Evolutionary conservation across 1,140 invertebrate species (phyloP), one percentile per base, ranked within the genome.

Genomic region (Neodiprion virginianus): DNA sequence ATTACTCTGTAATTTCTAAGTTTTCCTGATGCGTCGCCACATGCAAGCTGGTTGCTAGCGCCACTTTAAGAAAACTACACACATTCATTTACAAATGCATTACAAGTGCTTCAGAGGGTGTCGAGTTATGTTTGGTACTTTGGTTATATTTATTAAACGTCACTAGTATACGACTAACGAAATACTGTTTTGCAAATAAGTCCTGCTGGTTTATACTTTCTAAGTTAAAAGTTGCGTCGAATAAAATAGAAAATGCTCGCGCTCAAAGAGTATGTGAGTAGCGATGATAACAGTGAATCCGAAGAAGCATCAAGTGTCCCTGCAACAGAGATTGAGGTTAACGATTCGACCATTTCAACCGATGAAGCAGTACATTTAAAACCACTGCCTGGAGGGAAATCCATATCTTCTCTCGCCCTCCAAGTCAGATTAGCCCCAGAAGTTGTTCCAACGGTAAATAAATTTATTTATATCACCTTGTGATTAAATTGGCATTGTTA

Each of bases 361-460:
- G 53, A 73, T 11, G 17, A 17, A 72, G 50, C 68, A 28, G 53
- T 1, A 2, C 7, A 67, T 68, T 17, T 67, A 21, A n/a, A 48
- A 61, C 0, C 72, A 14, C 8, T 66, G 8, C 11, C 75, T 69
- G 79, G 69, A 74, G 80, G 53, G 67, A 84, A 81, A 74, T 71
- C 81, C 7, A 82, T 80, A 89, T 90, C 48, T 73, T 92, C 77
- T 85, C 85, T 78, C 89, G 90, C 80, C 8, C 88, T 96, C 74
- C 89, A 92, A 77, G 88, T 97, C 78, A 95, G 95, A 88, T 91
- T 95, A 48, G 94, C 96, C 1, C 95, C 96, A 7, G 89, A 92
- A 68, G 95, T 97, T 48, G 90, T 95, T 76, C 93, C 95, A 7
- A 93, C 92, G 73, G 94, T 95, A 91, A 90, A 87, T 85, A 75